Evolutionary conservation across 2,113 vertebrate genomes (phyloP).

Genomic region (Myodes glareolus): DNA sequence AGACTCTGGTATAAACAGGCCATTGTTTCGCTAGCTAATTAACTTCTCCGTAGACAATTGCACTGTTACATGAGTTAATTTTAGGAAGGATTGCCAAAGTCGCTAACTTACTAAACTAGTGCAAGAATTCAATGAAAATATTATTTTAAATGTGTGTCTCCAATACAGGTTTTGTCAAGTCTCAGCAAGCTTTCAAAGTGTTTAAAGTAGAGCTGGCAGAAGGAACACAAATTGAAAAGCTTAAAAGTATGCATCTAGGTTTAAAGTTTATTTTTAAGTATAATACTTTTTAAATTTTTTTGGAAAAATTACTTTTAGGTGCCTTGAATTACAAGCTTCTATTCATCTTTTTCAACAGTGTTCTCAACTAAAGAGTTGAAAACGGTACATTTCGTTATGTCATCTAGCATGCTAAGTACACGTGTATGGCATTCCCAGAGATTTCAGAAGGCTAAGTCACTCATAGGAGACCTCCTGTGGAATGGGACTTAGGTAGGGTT

Average conservation of each 20-base stretch:
- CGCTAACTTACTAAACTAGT: not conserved
- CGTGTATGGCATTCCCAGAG: not conserved
- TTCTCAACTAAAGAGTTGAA: conserved; percentile 1
- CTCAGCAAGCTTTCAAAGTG: conserved; percentile 11
- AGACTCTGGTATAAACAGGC: conserved; percentile 9
- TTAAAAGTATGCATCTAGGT: conserved; percentile 19
- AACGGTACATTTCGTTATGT: not conserved
- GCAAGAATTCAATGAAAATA: conserved; percentile 4
- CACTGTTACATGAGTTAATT: not conserved
- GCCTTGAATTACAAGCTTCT: not conserved
- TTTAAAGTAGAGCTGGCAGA: not conserved
- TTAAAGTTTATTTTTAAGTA: conserved; percentile 14
- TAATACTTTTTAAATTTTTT: not conserved
- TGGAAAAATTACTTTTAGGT: not conserved
- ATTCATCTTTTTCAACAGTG: not conserved
- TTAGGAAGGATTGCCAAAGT: conserved; percentile 44
- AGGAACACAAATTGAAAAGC: not conserved
- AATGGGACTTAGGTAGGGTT: not conserved
- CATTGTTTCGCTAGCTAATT: conserved; percentile 39
- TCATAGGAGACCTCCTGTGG: not conserved
- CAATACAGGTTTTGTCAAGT: not conserved
- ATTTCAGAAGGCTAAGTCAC: not conserved
- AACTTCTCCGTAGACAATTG: not conserved
- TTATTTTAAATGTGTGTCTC: conserved; percentile 22
- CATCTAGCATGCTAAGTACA: not conserved